These are phyloP conservation scores for Tricholaema leucomelas DNA, from an alignment of 2,113 vertebrate species.

Conservation along the genomic window DNA sequence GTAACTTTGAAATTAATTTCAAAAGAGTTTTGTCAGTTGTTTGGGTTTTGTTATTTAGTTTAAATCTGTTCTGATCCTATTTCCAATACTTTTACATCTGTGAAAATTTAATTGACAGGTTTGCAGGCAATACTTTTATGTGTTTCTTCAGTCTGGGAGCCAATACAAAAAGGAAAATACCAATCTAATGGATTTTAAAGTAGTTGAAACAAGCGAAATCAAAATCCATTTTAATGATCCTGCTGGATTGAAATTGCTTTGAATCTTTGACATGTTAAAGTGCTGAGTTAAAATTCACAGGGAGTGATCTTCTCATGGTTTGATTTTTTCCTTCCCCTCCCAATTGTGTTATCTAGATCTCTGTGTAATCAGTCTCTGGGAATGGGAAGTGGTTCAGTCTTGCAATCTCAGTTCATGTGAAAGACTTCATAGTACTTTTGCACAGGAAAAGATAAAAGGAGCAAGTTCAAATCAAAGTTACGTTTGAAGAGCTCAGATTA, in stretches of 20 bases:
- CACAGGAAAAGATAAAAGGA: not conserved
- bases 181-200: not conserved
- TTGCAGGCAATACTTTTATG: not conserved
- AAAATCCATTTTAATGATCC: constrained; percentile 21
- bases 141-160: not conserved
- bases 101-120: not conserved
- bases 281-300: constrained; percentile 22
- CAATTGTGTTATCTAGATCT: not conserved
- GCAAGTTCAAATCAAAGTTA: not conserved
- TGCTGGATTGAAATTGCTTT: constrained; percentile 22
- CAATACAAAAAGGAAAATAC: not conserved
- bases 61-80: not conserved
- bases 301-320: not conserved
- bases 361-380: not conserved
- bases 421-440: not conserved
- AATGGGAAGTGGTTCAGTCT: not conserved
- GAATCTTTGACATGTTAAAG: not conserved
- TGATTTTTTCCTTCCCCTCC: not conserved
- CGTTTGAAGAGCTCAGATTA: not conserved
- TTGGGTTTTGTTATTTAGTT: not conserved
- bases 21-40: not conserved
- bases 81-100: not conserved
- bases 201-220: not conserved
- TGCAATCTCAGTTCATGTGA: not conserved
- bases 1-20: no score